Conservation (phyloP, 1,140 invertebrate species). For the Conus ventricosus region DNA sequence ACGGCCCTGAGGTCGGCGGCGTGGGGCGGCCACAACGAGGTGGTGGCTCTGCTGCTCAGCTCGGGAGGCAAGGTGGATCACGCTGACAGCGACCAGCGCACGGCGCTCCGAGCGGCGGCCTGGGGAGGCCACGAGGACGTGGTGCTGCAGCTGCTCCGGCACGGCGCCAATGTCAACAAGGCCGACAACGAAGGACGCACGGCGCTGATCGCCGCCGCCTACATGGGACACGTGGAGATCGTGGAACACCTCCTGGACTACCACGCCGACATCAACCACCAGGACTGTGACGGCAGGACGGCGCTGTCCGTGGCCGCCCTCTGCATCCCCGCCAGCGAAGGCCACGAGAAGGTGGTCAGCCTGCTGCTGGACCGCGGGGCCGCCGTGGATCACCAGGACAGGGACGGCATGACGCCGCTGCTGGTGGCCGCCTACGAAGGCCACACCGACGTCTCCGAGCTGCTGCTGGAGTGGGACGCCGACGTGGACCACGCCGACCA, state of each 20-base stretch:
- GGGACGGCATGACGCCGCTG: constrained; percentile 96
- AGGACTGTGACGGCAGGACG: constrained; percentile 71
- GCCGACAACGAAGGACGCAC: constrained; percentile 91
- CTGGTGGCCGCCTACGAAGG: constrained; percentile 84
- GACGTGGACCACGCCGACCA: constrained; percentile 90
- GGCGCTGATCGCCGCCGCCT: constrained; percentile 78
- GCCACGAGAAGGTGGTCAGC: constrained; percentile 71
- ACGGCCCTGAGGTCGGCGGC: constrained; percentile 81
- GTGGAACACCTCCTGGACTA: constrained; percentile 73
- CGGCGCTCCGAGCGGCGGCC: constrained; percentile 92
- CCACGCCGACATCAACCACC: constrained; percentile 71
- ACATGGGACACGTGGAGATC: constrained; percentile 78
- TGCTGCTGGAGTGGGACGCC: constrained; percentile 89
- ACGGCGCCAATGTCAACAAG: constrained; percentile 85
- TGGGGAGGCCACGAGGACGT: constrained; percentile 95
- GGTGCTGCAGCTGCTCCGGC: constrained; percentile 88
- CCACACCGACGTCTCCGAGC: constrained; percentile 85
- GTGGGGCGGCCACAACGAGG: constrained; percentile 89
- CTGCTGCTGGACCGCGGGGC: constrained; percentile 84
- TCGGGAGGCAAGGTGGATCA: constrained; percentile 88
- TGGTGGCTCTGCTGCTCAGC: constrained; percentile 84
- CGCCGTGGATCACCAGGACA: constrained; percentile 88
- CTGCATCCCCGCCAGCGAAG: constrained; percentile 84
- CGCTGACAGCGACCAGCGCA: constrained; percentile 88
- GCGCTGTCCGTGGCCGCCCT: constrained; percentile 82